These are phyloP conservation scores for Sussaba pulchella DNA, from an alignment of 2,888 invertebrate genomes.

Conservation along the genomic window DNA sequence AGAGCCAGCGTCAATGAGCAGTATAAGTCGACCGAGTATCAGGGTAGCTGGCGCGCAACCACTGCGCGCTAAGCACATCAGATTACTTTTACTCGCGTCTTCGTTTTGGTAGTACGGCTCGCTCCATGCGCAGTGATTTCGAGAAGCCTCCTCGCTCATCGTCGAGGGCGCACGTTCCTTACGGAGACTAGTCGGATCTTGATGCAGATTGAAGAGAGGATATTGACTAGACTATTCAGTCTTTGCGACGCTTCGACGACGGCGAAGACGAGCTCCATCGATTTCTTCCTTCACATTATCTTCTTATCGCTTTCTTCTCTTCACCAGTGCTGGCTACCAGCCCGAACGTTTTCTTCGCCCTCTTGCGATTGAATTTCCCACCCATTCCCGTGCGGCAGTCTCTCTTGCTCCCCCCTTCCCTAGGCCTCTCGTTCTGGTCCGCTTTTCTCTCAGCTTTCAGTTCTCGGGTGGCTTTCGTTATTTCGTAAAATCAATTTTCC, in stretches of 20 bases:
- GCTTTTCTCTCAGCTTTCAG: slow-evolving; percentile 3
- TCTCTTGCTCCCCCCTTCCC: background rate
- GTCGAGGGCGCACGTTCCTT: slow-evolving; percentile 28
- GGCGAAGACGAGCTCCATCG: slow-evolving; percentile 56
- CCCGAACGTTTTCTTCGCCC: slow-evolving; percentile 42
- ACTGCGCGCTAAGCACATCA: slow-evolving; percentile 75
- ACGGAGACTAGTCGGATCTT: slow-evolving; percentile 55
- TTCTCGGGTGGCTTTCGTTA: slow-evolving; percentile 62
- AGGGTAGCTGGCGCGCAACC: slow-evolving; percentile 51
- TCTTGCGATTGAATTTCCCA: slow-evolving; percentile 64
- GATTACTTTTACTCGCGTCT: slow-evolving; percentile 76
- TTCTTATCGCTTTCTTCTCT: slow-evolving; percentile 62
- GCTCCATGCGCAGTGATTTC: slow-evolving; percentile 43
- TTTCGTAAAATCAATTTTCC: slow-evolving; percentile 66
- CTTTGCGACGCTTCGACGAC: slow-evolving; percentile 29
- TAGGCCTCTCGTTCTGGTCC: background rate
- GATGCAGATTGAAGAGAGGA: slow-evolving; percentile 67
- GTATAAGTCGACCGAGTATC: slow-evolving; percentile 7
- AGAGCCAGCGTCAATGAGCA: slow-evolving; percentile 56
- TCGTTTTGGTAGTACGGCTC: slow-evolving; percentile 34
- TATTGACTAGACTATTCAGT: slow-evolving; percentile 59
- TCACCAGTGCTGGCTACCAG: slow-evolving; percentile 44
- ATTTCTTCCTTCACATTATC: slow-evolving; percentile 63
- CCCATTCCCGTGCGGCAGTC: slow-evolving; percentile 44
- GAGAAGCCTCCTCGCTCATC: slow-evolving; percentile 34